Conservation (phyloP, 2,113 vertebrate genomes). For the Myiagra hebetior region DNA sequence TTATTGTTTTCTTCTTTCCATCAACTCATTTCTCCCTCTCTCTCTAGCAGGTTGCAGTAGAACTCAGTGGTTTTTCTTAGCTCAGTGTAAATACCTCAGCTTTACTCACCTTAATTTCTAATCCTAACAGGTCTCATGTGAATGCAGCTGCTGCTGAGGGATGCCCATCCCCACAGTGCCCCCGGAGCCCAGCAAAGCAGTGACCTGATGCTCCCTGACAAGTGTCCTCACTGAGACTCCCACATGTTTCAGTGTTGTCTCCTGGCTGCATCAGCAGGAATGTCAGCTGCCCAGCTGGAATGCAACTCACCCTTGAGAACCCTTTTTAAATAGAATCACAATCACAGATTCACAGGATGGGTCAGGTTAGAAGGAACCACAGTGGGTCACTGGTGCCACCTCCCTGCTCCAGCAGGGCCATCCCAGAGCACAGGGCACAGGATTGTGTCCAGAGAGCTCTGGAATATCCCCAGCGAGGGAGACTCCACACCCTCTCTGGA, state of each 20-base stretch:
- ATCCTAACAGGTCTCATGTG: not conserved
- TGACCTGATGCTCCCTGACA: not conserved
- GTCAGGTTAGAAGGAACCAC: not conserved
- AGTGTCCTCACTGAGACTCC: not conserved
- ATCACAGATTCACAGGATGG: not conserved
- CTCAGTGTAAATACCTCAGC: not conserved
- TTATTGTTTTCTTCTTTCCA: not conserved
- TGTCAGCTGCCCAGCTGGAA: not conserved
- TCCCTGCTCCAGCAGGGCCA: not conserved
- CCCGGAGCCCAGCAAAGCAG: not conserved
- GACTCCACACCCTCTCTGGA: not conserved
- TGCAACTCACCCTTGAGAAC: not conserved
- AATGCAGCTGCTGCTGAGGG: accelerated
- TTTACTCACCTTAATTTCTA: not conserved
- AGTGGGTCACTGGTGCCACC: not conserved
- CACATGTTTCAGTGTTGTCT: not conserved
- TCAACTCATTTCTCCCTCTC: not conserved
- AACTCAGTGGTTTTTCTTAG: not conserved
- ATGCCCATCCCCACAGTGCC: not conserved
- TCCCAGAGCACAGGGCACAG: not conserved
- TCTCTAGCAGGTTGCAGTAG: not conserved
- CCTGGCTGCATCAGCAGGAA: not conserved
- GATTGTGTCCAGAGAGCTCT: not conserved
- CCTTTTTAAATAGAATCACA: not conserved
- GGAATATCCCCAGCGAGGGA: not conserved